Base-by-base conservation (phyloP, 2,888 invertebrate genomes). In the Polymixis lichenea region DNA sequence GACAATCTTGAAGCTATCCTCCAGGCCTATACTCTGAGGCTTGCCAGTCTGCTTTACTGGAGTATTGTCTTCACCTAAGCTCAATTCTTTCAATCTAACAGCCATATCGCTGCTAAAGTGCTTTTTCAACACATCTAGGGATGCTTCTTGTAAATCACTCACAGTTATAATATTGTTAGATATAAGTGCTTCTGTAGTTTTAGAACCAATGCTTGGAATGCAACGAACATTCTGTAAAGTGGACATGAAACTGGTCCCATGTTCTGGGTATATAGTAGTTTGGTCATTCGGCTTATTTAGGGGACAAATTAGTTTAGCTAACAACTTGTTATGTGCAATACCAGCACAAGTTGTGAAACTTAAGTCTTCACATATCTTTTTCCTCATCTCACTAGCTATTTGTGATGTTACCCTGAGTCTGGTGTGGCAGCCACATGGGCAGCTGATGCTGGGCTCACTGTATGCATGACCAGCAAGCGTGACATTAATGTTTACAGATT, bases 251-350 rank as follows among this genome's bases (percentile, higher is more conserved):
- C 96, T 96, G 71, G 97, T 93, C 15, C 97, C 97, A 89, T 97
- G 97, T 83, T 97, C 97, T 9, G 98, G 98, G 84, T 97, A 98
- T 83, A 98, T 95, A 46, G 98, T 97, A 0, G 98, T 98, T 93
- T 99, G 98, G 90, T 98, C 97, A 92, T 98, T 98, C 11, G 99
- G 98, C 92, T 98, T 98, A 90, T 98, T 97, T 83, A 97, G 94
- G 58, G 97, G 97, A 83, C 98, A 98, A 67, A 97, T 97, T 82
- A 99, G 94, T 95, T 99, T 99, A 5, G 98, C 98, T 90, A 98
- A 93, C 78, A 98, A 93, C 94, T 99, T 99, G 92, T 98, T 99
- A 89, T 98, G 98, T 53, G 98, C 98, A 81, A 98, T 97, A 68
- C 99, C 99, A 55, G 98, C 98, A 95, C 98, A 98, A 87, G 97